These are phyloP conservation scores for Drosophila putrida DNA, from an alignment of 2,888 invertebrate species.

Conservation along the genomic window DNA sequence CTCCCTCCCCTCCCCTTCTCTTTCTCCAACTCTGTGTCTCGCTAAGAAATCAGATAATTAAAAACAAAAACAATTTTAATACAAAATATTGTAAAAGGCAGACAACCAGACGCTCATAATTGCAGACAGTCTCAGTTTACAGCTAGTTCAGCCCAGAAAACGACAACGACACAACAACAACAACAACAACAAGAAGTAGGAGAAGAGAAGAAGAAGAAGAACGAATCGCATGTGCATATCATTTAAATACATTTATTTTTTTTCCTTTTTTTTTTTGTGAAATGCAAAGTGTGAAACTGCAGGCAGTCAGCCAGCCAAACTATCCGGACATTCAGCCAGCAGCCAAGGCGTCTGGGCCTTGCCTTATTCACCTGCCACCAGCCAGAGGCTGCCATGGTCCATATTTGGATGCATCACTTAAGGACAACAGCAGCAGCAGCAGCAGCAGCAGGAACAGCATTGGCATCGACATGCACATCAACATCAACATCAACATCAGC, in stretches of 20 bases:
- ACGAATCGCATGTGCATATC: constrained; percentile 72
- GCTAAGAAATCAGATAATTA: constrained; percentile 76
- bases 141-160: constrained; percentile 62
- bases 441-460: constrained; percentile 37
- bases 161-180: constrained; percentile 31
- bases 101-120: constrained; percentile 78
- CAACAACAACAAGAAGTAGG: constrained; percentile 27
- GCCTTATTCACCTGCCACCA: constrained; percentile 72
- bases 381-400: constrained; percentile 70
- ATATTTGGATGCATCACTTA: constrained; percentile 82
- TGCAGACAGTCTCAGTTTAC: constrained; percentile 69
- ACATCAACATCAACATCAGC: constrained; percentile 46
- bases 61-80: constrained; percentile 44
- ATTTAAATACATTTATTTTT: constrained; percentile 75
- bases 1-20: background rate
- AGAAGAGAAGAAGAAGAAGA: constrained; percentile 11
- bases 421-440: constrained; percentile 61
- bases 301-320: constrained; percentile 39
- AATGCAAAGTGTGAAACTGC: constrained; percentile 76
- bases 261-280: constrained; percentile 29
- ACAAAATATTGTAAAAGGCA: constrained; percentile 68
- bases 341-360: constrained; percentile 65
- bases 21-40: background rate
- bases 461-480: constrained; percentile 56
- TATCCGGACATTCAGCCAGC: constrained; percentile 24